These are phyloP conservation scores for Ornithoptera alexandrae DNA, from an alignment of 2,888 invertebrate genomes.

Conservation along the genomic window DNA sequence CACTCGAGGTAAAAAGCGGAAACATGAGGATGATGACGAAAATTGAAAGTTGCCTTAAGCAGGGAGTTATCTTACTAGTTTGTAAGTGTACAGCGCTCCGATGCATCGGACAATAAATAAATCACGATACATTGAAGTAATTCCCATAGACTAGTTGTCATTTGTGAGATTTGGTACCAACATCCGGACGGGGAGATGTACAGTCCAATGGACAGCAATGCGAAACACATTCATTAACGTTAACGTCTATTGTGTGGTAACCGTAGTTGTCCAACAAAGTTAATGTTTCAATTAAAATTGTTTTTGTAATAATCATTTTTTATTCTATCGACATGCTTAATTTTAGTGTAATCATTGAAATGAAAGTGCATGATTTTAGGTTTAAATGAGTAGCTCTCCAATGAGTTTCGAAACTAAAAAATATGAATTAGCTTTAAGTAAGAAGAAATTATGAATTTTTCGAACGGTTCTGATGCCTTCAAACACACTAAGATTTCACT, in stretches of 20 bases:
- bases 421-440: slow-evolving; percentile 67
- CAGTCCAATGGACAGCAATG: slow-evolving; percentile 9
- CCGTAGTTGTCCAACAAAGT: slow-evolving; percentile 75
- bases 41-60: slow-evolving; percentile 77
- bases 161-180: slow-evolving; percentile 57
- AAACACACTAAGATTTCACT: slow-evolving; percentile 46
- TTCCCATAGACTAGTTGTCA: slow-evolving; percentile 62
- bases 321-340: slow-evolving; percentile 77
- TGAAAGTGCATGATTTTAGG: slow-evolving; percentile 69
- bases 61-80: slow-evolving; percentile 73
- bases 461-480: slow-evolving; percentile 55
- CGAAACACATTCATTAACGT: slow-evolving; percentile 45
- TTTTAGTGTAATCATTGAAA: slow-evolving; percentile 70
- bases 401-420: slow-evolving; percentile 50
- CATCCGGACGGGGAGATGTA: slow-evolving; percentile 41
- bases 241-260: slow-evolving; percentile 68
- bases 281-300: slow-evolving; percentile 76
- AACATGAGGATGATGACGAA: slow-evolving; percentile 79
- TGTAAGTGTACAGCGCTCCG: slow-evolving; percentile 78
- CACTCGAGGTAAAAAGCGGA: slow-evolving; percentile 81
- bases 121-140: slow-evolving; percentile 50
- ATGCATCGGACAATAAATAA: slow-evolving; percentile 72
- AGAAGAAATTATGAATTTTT: slow-evolving; percentile 41
- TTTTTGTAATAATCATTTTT: slow-evolving; percentile 77
- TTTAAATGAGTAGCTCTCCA: slow-evolving; percentile 70